A percentile compares a stretch with the other conserved stretches of the same genome.
phyloP scores from a whole-genome alignment of 2,888 invertebrate species.

The Keiferia lycopersicella region DNA sequence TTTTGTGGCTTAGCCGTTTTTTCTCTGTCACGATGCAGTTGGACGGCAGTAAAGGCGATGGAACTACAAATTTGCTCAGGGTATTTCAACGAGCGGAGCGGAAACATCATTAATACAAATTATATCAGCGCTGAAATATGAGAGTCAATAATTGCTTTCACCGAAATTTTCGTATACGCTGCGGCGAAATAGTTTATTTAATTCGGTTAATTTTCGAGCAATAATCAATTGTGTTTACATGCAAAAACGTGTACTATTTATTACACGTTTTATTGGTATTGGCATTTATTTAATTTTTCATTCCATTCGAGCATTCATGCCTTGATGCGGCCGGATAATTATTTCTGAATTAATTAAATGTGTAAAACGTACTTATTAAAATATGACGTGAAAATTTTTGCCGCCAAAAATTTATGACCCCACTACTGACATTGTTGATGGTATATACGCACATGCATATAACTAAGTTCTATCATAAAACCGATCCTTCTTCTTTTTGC shows the following conservation, averaged over 20 bases:
- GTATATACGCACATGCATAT: too few relatives aligned
- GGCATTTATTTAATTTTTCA: neutral
- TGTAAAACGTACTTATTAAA: too few relatives aligned
- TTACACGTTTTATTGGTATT: neutral
- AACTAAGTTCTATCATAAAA: too few relatives aligned
- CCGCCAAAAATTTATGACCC: too few relatives aligned
- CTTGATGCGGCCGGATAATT: too few relatives aligned
- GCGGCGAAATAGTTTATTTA: conserved; percentile 1
- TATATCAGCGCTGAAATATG: conserved; percentile 1
- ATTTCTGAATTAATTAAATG: too few relatives aligned
- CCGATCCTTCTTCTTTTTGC: too few relatives aligned
- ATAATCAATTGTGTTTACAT: neutral
- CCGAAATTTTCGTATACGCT: neutral
- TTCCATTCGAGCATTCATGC: too few relatives aligned
- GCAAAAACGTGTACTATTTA: neutral
- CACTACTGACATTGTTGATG: too few relatives aligned
- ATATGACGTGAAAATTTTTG: too few relatives aligned
- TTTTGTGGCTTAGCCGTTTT: too few relatives aligned
- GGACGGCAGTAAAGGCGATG: neutral
- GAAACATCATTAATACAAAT: conserved; percentile 11
- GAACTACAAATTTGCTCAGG: conserved; percentile 14
- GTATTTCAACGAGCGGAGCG: conserved; percentile 6
- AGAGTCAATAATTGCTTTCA: conserved; percentile 3
- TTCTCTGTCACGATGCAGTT: too few relatives aligned
- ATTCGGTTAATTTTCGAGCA: neutral